phyloP scores from a whole-genome alignment of 2,113 vertebrate species.

The Megaleporinus macrocephalus region DNA sequence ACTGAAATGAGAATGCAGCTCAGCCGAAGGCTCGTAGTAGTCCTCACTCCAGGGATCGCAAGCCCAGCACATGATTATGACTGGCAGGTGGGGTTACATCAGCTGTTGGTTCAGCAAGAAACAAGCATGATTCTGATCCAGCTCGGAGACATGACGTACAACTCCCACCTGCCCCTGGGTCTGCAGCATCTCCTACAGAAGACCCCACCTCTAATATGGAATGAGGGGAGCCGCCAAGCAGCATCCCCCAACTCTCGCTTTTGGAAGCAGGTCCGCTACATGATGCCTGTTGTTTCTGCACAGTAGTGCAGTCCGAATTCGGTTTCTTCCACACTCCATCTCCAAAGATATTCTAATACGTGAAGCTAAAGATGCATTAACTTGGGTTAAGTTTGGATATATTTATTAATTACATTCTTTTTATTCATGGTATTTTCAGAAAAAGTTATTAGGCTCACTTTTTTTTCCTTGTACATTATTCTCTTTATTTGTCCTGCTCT shows the following conservation, averaged over 20 bases:
- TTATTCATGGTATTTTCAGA: no score
- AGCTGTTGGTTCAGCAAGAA: slow-evolving; percentile 79
- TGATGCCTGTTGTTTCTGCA: slow-evolving; percentile 75
- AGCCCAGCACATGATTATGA: slow-evolving; percentile 54
- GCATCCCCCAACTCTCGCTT: slow-evolving; percentile 72
- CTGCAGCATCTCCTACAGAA: slow-evolving; percentile 82
- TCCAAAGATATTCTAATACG: not conserved
- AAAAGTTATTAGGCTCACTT: no score
- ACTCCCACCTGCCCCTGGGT: slow-evolving; percentile 73
- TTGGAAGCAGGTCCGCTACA: slow-evolving; percentile 88
- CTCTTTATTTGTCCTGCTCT: no score
- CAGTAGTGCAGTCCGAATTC: not conserved
- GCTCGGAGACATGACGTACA: slow-evolving; percentile 73
- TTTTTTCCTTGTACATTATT: no score
- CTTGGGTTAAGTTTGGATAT: no score
- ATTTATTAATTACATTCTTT: no score
- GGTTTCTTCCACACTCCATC: not conserved
- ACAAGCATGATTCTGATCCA: slow-evolving; percentile 86
- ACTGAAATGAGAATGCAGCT: slow-evolving; percentile 65
- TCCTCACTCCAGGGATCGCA: slow-evolving; percentile 62
- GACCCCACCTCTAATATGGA: slow-evolving; percentile 80
- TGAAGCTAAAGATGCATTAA: not conserved
- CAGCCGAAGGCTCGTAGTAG: slow-evolving; percentile 74
- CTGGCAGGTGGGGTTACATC: slow-evolving; percentile 72
- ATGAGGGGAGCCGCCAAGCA: slow-evolving; percentile 27